Evolutionary conservation across 2,888 invertebrate genomes (phyloP).

Genomic region (Drosophila testacea): DNA sequence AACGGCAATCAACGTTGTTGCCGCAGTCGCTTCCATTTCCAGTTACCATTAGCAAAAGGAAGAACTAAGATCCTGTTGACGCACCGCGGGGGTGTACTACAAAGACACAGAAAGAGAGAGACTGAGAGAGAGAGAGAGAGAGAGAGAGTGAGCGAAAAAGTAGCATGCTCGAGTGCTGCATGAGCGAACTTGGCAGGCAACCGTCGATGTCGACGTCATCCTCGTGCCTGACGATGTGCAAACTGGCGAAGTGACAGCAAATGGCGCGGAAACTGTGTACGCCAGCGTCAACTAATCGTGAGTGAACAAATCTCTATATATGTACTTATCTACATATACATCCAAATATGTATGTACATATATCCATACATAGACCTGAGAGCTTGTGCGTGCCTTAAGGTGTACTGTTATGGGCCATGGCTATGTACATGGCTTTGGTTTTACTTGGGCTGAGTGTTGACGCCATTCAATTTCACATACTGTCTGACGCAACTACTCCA

Average conservation of each 20-base stretch:
- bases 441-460: slow-evolving; percentile 33
- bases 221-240: slow-evolving; percentile 80
- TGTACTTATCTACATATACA: slow-evolving; percentile 9
- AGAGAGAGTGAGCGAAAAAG: slow-evolving; percentile 5
- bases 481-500: slow-evolving; percentile 23
- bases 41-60: slow-evolving; percentile 72
- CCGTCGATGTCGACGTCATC: slow-evolving; percentile 29
- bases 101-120: not conserved
- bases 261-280: slow-evolving; percentile 82
- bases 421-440: slow-evolving; percentile 19
- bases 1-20: slow-evolving; percentile 67
- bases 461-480: slow-evolving; percentile 57
- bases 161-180: slow-evolving; percentile 59
- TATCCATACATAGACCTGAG: not conserved
- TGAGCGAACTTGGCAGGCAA: slow-evolving; percentile 71
- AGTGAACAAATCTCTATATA: slow-evolving; percentile 74
- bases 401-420: slow-evolving; percentile 40
- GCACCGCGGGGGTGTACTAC: slow-evolving; percentile 2
- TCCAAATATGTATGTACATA: not conserved
- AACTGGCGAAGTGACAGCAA: slow-evolving; percentile 83
- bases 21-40: slow-evolving; percentile 72
- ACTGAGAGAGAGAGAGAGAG: not conserved
- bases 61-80: slow-evolving; percentile 47
- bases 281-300: slow-evolving; percentile 79
- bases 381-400: slow-evolving; percentile 37